phyloP scores from a whole-genome alignment of 2,113 vertebrate species.

The Pterocles gutturalis region DNA sequence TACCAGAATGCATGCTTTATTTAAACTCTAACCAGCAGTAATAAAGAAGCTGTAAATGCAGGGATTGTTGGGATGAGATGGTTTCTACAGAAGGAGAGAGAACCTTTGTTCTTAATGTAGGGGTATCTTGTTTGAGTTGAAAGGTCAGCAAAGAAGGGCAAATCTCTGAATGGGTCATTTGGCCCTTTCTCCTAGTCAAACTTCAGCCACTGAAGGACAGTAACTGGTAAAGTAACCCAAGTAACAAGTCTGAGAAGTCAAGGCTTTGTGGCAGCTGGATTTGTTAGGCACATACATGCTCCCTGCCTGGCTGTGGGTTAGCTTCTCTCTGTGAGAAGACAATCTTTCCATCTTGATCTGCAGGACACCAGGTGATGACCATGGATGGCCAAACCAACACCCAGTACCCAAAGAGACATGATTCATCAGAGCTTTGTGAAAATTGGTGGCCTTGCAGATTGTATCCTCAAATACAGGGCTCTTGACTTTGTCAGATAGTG shows the following conservation, averaged over 20 bases:
- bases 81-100: background rate
- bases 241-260: background rate
- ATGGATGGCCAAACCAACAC: background rate
- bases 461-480: background rate
- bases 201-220: background rate
- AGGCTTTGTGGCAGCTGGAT: background rate
- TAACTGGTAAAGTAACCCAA: background rate
- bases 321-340: background rate
- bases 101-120: background rate
- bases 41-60: slow-evolving; percentile 38
- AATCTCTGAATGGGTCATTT: slow-evolving; percentile 6
- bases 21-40: slow-evolving; percentile 56
- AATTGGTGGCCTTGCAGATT: background rate
- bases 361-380: background rate
- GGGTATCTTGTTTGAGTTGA: background rate
- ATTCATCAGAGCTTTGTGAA: background rate
- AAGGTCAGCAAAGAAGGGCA: slow-evolving; percentile 24
- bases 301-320: background rate
- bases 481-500: background rate
- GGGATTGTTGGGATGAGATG: background rate
- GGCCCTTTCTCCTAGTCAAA: background rate
- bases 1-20: slow-evolving; percentile 63
- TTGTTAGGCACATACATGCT: background rate
- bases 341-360: background rate
- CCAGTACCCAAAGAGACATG: background rate